Evolutionary conservation across 2,888 invertebrate species (phyloP).

Genomic region (Drosophila kambysellisi): DNA sequence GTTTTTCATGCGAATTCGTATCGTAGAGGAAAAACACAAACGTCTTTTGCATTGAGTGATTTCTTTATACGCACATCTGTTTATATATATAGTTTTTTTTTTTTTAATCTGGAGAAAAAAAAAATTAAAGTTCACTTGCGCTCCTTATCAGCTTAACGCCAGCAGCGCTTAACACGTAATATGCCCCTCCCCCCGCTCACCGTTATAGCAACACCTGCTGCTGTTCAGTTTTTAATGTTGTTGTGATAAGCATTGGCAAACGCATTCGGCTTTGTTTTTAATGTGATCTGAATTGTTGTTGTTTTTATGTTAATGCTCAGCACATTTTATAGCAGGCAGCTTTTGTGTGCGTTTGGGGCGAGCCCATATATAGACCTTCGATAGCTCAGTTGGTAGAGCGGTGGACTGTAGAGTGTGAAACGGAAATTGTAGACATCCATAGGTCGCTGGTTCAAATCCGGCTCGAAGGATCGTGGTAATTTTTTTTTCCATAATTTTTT

Average conservation of each 20-base stretch:
- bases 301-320: constrained; percentile 12
- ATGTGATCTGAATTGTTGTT: constrained; percentile 23
- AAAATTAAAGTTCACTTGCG: constrained; percentile 8
- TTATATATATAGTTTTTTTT: constrained; percentile 19
- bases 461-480: constrained; percentile 68
- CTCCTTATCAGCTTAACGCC: constrained; percentile 46
- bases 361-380: constrained; percentile 61
- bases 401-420: constrained; percentile 68
- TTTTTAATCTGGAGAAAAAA: constrained; percentile 17
- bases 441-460: constrained; percentile 81
- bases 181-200: background rate
- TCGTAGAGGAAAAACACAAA: background rate
- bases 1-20: constrained; percentile 9
- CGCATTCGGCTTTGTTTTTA: constrained; percentile 36
- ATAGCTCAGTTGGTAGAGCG: constrained; percentile 81
- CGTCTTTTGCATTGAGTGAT: constrained; percentile 11
- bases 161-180: constrained; percentile 29
- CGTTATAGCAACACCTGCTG: constrained; percentile 8
- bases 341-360: constrained; percentile 14
- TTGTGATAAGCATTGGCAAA: constrained; percentile 57
- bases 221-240: constrained; percentile 47
- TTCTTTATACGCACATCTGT: constrained; percentile 11
- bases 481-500: constrained; percentile 14
- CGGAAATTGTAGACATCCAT: constrained; percentile 63
- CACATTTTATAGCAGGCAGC: background rate